A percentile compares a stretch with the other conserved stretches of the same genome.
Evolutionary conservation across 2,113 vertebrate genomes (phyloP).

Genomic region (Loxodonta africana): DNA sequence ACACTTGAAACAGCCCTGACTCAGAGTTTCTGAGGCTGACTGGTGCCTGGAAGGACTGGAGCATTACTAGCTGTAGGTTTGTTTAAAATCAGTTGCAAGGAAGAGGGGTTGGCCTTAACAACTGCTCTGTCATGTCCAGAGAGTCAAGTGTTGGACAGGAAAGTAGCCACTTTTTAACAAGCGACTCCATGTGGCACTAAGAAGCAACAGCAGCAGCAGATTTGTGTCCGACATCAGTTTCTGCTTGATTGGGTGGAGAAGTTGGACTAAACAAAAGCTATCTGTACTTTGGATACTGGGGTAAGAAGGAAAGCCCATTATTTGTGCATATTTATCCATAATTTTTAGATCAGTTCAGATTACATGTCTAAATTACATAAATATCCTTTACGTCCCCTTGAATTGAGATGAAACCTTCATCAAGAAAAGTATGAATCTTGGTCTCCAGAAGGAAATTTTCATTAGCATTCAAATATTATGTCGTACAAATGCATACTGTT

Average conservation of each 20-base stretch:
- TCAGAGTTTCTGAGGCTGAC: not conserved
- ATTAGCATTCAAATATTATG: not conserved
- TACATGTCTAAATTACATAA: not conserved
- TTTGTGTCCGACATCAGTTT: not conserved
- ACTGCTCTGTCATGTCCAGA: not conserved
- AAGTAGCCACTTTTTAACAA: not conserved
- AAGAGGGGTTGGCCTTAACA: not conserved
- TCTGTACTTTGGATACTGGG: not conserved
- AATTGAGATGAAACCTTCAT: not conserved
- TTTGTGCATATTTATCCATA: not conserved
- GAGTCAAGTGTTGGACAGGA: not conserved
- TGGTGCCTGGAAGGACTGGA: not conserved
- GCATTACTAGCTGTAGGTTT: not conserved
- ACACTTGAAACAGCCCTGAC: not conserved
- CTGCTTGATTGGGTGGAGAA: not conserved
- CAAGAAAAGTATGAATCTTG: conserved; percentile 9
- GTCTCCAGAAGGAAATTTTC: not conserved
- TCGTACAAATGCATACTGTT: not conserved
- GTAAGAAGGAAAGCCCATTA: not conserved
- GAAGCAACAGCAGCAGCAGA: not conserved
- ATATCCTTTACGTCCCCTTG: conserved; percentile 3
- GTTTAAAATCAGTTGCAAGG: not conserved
- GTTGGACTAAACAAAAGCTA: not conserved
- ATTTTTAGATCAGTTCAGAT: conserved; percentile 1
- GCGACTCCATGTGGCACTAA: not conserved